Evolutionary conservation across 1,140 invertebrate species (phyloP).

Genomic region (Sminthurides bifidus): DNA sequence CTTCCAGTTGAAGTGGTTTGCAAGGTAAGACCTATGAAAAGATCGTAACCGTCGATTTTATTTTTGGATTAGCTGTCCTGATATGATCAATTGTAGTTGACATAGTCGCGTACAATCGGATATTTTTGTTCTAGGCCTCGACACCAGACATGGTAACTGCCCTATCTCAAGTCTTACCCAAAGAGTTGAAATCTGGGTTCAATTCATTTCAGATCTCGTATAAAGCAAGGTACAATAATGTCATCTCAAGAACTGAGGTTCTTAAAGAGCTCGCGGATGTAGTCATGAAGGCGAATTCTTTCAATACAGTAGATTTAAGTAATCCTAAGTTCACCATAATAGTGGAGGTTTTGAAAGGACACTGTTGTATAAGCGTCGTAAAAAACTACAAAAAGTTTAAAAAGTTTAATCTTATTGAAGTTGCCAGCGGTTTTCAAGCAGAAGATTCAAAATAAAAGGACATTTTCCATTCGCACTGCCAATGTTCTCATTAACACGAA

Average conservation of each 20-base stretch:
- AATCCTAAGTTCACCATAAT: slow-evolving; percentile 56
- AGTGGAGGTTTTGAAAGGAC: slow-evolving; percentile 59
- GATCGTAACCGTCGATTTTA: background rate
- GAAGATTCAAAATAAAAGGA: too few relatives aligned
- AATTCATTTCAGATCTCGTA: slow-evolving; percentile 64
- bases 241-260: slow-evolving; percentile 52
- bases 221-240: slow-evolving; percentile 68
- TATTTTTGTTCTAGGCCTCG: slow-evolving; percentile 41
- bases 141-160: slow-evolving; percentile 55
- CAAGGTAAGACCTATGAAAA: slow-evolving; percentile 39
- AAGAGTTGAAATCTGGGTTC: slow-evolving; percentile 56
- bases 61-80: too few relatives aligned
- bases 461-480: too few relatives aligned
- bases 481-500: too few relatives aligned
- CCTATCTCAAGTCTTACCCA: slow-evolving; percentile 54
- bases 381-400: slow-evolving; percentile 52
- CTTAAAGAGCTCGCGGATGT: slow-evolving; percentile 57
- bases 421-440: slow-evolving; percentile 21
- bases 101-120: background rate
- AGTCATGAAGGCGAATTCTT: slow-evolving; percentile 51
- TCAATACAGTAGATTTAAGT: slow-evolving; percentile 57
- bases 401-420: slow-evolving; percentile 55
- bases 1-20: slow-evolving; percentile 69
- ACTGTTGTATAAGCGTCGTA: slow-evolving; percentile 51
- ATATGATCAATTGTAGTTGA: background rate